phyloP scores from a whole-genome alignment of 2,888 invertebrate species.

The Drosophila subsilvestris region DNA sequence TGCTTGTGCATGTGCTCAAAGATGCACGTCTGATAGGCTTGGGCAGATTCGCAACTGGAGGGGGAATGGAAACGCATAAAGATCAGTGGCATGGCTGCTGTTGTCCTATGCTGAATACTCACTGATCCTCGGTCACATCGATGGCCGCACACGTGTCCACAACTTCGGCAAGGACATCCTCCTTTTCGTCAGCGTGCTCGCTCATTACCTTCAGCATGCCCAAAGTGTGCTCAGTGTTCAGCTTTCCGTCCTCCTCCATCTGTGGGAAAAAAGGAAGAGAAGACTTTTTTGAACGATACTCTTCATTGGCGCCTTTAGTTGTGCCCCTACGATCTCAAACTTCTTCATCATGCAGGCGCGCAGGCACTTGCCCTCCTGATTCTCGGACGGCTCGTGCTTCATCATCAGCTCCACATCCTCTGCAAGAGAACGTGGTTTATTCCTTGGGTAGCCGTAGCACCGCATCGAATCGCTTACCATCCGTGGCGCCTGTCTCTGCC shows the following conservation, averaged over 20 bases:
- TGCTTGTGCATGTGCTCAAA: constrained; percentile 65
- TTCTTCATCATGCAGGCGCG: constrained; percentile 81
- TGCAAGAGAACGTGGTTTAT: constrained; percentile 31
- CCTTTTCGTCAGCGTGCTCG: constrained; percentile 69
- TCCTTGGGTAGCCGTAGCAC: background rate
- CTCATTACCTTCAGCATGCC: constrained; percentile 63
- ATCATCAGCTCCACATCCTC: constrained; percentile 79
- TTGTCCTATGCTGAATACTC: constrained; percentile 39
- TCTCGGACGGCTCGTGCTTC: constrained; percentile 64
- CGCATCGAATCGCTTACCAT: constrained; percentile 65
- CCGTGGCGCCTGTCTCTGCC: constrained; percentile 77
- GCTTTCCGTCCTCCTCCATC: constrained; percentile 80
- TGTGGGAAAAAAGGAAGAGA: constrained; percentile 32
- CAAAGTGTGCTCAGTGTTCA: constrained; percentile 66
- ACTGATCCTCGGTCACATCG: constrained; percentile 81
- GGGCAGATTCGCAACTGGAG: constrained; percentile 80
- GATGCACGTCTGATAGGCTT: constrained; percentile 70
- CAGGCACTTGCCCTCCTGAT: constrained; percentile 81
- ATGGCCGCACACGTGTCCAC: constrained; percentile 66
- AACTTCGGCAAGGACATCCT: constrained; percentile 55
- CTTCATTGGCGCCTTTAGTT: too few species aligned
- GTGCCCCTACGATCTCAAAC: constrained; percentile 76
- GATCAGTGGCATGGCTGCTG: background rate
- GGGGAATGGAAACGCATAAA: too few species aligned
- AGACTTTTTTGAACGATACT: background rate